These are phyloP conservation scores for Goniozus legneri DNA, from an alignment of 1,140 invertebrate species.

Conservation along the genomic window DNA sequence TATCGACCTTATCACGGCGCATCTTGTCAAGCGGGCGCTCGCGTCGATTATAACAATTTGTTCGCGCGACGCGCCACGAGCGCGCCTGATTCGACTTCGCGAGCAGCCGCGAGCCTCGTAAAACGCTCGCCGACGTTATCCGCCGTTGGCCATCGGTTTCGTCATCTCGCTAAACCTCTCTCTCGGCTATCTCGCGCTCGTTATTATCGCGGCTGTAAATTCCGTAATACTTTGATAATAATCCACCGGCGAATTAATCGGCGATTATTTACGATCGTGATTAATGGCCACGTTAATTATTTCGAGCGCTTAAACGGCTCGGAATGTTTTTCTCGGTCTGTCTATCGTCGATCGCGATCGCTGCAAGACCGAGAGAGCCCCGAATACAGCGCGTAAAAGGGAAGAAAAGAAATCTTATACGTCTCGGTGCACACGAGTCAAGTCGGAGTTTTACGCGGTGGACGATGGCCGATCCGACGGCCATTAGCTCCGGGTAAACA, in stretches of 20 bases:
- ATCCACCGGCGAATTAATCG: too few relatives aligned
- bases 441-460: constrained; percentile 23
- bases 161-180: neutral
- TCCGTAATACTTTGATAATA: too few relatives aligned
- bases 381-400: too few relatives aligned
- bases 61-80: constrained; percentile 19
- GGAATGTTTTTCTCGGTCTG: neutral
- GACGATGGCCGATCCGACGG: constrained; percentile 47
- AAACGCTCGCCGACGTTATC: neutral
- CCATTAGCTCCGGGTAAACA: constrained; percentile 54
- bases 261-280: neutral
- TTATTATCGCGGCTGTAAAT: neutral
- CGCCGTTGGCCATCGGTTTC: constrained; percentile 1
- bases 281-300: neutral
- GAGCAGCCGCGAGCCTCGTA: constrained; percentile 2
- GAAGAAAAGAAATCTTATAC: too few relatives aligned
- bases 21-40: constrained; percentile 29
- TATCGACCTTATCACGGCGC: constrained; percentile 32
- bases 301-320: neutral
- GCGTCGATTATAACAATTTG: constrained; percentile 35
- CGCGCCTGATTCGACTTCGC: constrained; percentile 17
- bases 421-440: too few relatives aligned
- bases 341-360: constrained; percentile 1
- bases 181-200: neutral
- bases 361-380: neutral